phyloP scores from a whole-genome alignment of 1,140 invertebrate species.

The Drosophila orosa region DNA sequence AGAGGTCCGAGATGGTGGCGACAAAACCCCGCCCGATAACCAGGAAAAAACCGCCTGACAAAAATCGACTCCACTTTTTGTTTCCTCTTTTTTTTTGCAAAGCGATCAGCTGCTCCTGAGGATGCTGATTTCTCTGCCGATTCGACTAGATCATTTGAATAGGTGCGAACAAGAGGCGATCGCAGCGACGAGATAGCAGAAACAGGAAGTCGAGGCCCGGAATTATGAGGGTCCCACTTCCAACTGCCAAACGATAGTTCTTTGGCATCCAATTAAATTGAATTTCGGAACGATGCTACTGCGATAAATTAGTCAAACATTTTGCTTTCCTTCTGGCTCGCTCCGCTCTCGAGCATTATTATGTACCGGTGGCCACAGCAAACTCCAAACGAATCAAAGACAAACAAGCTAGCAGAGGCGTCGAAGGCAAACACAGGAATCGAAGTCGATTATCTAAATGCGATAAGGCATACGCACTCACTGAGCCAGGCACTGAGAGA shows the following conservation, averaged over 20 bases:
- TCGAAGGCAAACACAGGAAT: slow-evolving; percentile 63
- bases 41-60: slow-evolving; percentile 32
- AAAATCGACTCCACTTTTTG: slow-evolving; percentile 50
- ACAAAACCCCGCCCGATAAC: slow-evolving; percentile 69
- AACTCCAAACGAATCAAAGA: slow-evolving; percentile 30
- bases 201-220: slow-evolving; percentile 56
- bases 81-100: slow-evolving; percentile 11
- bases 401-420: slow-evolving; percentile 61
- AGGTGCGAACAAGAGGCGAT: slow-evolving; percentile 73
- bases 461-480: slow-evolving; percentile 62
- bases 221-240: slow-evolving; percentile 68
- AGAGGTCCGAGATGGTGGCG: slow-evolving; percentile 58
- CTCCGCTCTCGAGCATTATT: slow-evolving; percentile 11
- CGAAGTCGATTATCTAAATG: slow-evolving; percentile 68
- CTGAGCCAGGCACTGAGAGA: slow-evolving; percentile 12
- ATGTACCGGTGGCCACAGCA: slow-evolving; percentile 30
- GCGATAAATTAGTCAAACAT: slow-evolving; percentile 81
- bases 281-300: slow-evolving; percentile 78
- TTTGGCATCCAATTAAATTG: slow-evolving; percentile 79
- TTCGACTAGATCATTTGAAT: slow-evolving; percentile 64
- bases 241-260: slow-evolving; percentile 12
- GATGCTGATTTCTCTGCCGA: slow-evolving; percentile 28
- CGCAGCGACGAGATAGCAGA: slow-evolving; percentile 56
- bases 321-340: slow-evolving; percentile 32
- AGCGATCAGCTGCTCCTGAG: slow-evolving; percentile 62